These are phyloP conservation scores for Trematomus bernacchii DNA, from an alignment of 2,797 vertebrate species.

Conservation along the genomic window DNA sequence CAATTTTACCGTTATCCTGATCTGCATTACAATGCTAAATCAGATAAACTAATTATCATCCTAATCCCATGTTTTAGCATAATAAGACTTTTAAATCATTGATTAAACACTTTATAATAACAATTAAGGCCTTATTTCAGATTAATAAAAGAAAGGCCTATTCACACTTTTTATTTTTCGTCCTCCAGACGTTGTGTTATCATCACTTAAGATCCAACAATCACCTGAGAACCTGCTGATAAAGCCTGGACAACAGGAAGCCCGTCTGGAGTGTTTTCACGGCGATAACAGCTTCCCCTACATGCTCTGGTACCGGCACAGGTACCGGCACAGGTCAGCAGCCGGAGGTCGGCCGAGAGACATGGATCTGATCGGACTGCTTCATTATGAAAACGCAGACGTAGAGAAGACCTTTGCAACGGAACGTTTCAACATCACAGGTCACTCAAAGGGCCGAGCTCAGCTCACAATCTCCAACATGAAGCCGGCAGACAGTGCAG, in stretches of 20 bases:
- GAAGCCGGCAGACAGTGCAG: constrained; percentile 50
- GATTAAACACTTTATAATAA: too few species aligned
- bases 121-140: neutral
- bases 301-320: constrained; percentile 73
- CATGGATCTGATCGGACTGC: constrained; percentile 49
- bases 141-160: rapidly evolving
- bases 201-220: constrained; percentile 26
- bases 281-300: constrained; percentile 56
- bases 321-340: constrained; percentile 62
- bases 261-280: constrained; percentile 55
- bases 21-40: too few species aligned
- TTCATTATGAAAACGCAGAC: neutral
- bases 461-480: constrained; percentile 47
- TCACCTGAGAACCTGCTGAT: constrained; percentile 18
- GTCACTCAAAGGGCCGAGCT: constrained; percentile 21
- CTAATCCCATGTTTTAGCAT: too few species aligned
- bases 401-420: constrained; percentile 41
- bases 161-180: neutral
- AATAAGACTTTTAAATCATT: too few species aligned
- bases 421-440: constrained; percentile 47
- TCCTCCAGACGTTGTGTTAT: constrained; percentile 7
- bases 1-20: too few species aligned
- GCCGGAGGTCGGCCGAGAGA: constrained; percentile 7
- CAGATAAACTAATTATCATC: too few species aligned
- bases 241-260: neutral